phyloP scores from a whole-genome alignment of 2,888 invertebrate species.

The Pyralis farinalis region DNA sequence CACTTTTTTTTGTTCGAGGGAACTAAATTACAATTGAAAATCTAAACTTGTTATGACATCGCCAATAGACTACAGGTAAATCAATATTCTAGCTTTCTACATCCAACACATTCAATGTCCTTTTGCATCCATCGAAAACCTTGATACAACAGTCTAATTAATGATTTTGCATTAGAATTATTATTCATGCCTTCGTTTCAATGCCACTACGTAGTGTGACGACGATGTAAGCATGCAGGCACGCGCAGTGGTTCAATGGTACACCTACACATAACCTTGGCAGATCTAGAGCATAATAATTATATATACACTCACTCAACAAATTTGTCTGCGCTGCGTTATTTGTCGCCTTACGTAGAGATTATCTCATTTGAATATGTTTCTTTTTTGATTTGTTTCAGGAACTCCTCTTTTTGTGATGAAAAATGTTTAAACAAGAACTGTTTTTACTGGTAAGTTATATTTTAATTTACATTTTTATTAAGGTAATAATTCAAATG shows the following conservation, averaged over 20 bases:
- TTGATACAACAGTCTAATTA: conserved; percentile 17
- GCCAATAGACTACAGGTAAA: no score
- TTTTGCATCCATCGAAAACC: background rate
- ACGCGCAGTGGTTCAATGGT: conserved; percentile 14
- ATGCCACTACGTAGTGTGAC: conserved; percentile 30
- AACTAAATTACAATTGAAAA: no score
- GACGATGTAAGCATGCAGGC: conserved; percentile 15
- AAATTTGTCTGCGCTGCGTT: background rate
- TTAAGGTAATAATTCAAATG: no score
- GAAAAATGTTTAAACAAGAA: conserved; percentile 70
- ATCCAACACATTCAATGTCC: background rate
- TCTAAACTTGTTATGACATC: no score
- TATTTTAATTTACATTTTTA: no score
- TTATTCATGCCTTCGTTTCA: conserved; percentile 35
- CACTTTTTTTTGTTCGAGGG: no score
- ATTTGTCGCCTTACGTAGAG: no score
- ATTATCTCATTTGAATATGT: no score
- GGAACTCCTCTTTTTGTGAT: conserved; percentile 43
- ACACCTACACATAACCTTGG: conserved; percentile 48
- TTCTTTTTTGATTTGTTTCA: conserved; percentile 23
- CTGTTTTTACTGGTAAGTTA: conserved; percentile 62
- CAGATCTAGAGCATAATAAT: conserved; percentile 41
- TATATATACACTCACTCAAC: background rate
- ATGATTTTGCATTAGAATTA: conserved; percentile 33
- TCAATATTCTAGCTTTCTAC: no score